These are phyloP conservation scores for Teleiodes luculella DNA, from an alignment of 2,888 invertebrate genomes.

Conservation along the genomic window DNA sequence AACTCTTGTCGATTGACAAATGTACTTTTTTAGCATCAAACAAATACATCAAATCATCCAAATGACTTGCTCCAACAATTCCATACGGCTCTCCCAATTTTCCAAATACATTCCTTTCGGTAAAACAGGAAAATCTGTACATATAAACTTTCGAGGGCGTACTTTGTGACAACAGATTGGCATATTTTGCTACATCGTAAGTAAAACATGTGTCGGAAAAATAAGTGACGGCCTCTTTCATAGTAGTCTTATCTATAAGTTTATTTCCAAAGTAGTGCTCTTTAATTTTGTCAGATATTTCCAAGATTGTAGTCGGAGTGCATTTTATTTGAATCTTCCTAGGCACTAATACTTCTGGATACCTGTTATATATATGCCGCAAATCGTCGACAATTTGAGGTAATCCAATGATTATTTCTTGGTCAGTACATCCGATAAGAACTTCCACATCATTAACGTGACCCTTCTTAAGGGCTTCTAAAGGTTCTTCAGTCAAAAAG, in stretches of 20 bases:
- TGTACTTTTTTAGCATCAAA: slow-evolving; percentile 40
- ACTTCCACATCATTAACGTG: slow-evolving; percentile 76
- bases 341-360: slow-evolving; percentile 43
- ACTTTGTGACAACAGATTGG: slow-evolving; percentile 26
- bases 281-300: slow-evolving; percentile 38
- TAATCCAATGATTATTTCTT: slow-evolving; percentile 73
- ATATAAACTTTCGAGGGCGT: slow-evolving; percentile 28
- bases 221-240: slow-evolving; percentile 37
- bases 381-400: slow-evolving; percentile 22
- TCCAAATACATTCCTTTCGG: slow-evolving; percentile 44
- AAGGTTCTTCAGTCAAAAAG: slow-evolving; percentile 40
- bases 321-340: slow-evolving; percentile 35
- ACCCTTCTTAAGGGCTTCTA: slow-evolving; percentile 51
- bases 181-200: slow-evolving; percentile 33
- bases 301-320: slow-evolving; percentile 30
- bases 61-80: slow-evolving; percentile 33
- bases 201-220: slow-evolving; percentile 29
- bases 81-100: slow-evolving; percentile 36
- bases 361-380: slow-evolving; percentile 30
- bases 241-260: slow-evolving; percentile 23
- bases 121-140: slow-evolving; percentile 44
- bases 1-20: slow-evolving; percentile 36
- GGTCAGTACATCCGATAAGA: slow-evolving; percentile 83
- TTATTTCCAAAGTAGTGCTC: slow-evolving; percentile 42
- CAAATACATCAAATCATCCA: slow-evolving; percentile 53